Evolutionary conservation across 2,797 vertebrate species (phyloP).

Genomic region (Choloepus didactylus): DNA sequence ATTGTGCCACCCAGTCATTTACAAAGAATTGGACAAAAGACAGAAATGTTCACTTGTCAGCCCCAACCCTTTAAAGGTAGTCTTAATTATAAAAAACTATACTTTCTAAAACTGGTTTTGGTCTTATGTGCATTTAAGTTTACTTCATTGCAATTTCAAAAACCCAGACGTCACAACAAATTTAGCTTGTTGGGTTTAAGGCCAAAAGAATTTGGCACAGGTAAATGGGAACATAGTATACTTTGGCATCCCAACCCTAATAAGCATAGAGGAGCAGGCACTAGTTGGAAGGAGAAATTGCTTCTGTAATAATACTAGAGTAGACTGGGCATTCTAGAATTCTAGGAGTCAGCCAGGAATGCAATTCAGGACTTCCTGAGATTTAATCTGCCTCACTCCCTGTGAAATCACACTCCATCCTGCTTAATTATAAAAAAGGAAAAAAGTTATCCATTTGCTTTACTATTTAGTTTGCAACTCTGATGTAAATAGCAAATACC

Average conservation of each 20-base stretch:
- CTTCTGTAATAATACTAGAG: not conserved
- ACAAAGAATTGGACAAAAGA: not conserved
- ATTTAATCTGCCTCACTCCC: not conserved
- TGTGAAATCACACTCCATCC: not conserved
- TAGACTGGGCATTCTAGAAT: not conserved
- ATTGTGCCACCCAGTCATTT: not conserved
- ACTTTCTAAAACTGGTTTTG: not conserved
- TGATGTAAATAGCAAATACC: not conserved
- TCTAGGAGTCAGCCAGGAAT: not conserved
- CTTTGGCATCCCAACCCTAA: not conserved
- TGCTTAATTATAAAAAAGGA: not conserved
- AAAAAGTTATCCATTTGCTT: not conserved
- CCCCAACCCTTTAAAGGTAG: not conserved
- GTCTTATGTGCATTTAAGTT: not conserved
- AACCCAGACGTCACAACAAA: not conserved
- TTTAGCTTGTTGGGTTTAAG: not conserved
- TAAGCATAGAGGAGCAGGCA: not conserved
- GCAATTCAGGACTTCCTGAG: not conserved
- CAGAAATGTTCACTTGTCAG: not conserved
- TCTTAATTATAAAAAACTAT: not conserved
- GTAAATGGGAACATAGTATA: not conserved
- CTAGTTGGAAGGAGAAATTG: slow-evolving; percentile 3
- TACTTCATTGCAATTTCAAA: not conserved
- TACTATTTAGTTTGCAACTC: not conserved
- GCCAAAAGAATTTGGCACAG: slow-evolving; percentile 46